Base-by-base conservation (phyloP, 2,888 invertebrate genomes). In the Reticulitermes lucifugus region DNA sequence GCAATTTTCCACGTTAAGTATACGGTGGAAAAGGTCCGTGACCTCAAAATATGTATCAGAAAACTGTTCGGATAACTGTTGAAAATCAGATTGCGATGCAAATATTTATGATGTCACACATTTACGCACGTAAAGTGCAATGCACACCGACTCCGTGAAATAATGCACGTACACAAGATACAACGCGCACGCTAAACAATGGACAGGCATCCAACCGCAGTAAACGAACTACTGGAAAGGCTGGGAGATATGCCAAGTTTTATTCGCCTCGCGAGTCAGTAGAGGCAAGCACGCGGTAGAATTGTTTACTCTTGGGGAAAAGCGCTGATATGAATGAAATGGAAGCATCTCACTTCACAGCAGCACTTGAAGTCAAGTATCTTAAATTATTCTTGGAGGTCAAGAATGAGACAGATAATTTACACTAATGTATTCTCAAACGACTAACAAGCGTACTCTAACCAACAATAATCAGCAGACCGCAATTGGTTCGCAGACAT, bases 281-380 rank as follows among this genome's bases (percentile, higher is more conserved):
- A 9, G n/a, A 65, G 25, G 55, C 55, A 65, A 12, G 25, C 65
- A 65, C 25, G 65, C 25, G 25, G n/a, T 65, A 10, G 65, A 65
- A 65, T 65, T 65, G 65, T 65, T 65, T 65, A 65, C 65, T 65
- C 65, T 65, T 25, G n/a, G 25, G 25, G 25, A 65, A 65, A 65
- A 9, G 25, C 65, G 25, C 65, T 65, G 65, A 65, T 65, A 65
- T 25, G 65, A 65, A 65, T 65, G n/a, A 65, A 65, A 65, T 65
- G 65, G 65, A 65, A 25, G 65, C 65, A 25, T 5, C 25, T n/a
- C 25, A 7, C n/a, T 25, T 65, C 25, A 25, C n/a, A n/a, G n/a
- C 21, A 6, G n/a, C n/a, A n/a, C n/a, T 14, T 65, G 25, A 65
- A 65, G 65, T 65, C 65, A 65, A 65, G 65, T n/a, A 65, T 25